phyloP scores from a whole-genome alignment of 2,888 invertebrate species.

The Drosophila villosipedis region DNA sequence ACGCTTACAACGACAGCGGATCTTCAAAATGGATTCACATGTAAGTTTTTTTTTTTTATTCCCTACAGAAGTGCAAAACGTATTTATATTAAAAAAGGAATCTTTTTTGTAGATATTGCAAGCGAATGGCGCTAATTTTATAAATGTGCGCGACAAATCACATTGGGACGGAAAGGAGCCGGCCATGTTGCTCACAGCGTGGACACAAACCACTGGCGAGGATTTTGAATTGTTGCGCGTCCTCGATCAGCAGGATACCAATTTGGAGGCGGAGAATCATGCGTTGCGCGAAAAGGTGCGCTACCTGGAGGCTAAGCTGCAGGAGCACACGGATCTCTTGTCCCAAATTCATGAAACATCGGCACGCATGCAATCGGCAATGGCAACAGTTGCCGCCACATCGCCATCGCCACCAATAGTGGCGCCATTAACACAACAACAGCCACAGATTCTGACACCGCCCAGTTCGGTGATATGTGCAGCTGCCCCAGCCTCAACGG shows the following conservation, averaged over 20 bases:
- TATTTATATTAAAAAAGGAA: not conserved
- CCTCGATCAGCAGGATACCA: constrained; percentile 26
- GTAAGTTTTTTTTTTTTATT: constrained; percentile 32
- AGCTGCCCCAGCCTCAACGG: constrained; percentile 11
- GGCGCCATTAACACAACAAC: not conserved
- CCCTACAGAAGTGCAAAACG: not conserved
- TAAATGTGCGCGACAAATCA: constrained; percentile 10
- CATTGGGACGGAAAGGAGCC: constrained; percentile 6
- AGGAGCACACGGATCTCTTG: constrained; percentile 70
- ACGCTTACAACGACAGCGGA: constrained; percentile 28
- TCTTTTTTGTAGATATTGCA: constrained; percentile 33
- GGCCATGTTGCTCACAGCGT: constrained; percentile 69
- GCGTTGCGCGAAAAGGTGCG: constrained; percentile 71
- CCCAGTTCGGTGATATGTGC: constrained; percentile 62
- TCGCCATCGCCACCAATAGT: constrained; percentile 25
- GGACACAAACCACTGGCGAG: constrained; percentile 77
- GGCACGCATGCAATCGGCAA: constrained; percentile 58
- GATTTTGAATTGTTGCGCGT: constrained; percentile 64
- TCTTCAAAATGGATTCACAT: constrained; percentile 50
- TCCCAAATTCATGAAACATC: constrained; percentile 73
- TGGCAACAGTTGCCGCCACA: not conserved
- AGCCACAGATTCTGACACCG: constrained; percentile 54
- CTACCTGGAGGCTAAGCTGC: constrained; percentile 71
- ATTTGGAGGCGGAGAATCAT: constrained; percentile 53
- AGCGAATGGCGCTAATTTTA: constrained; percentile 42